These are phyloP conservation scores for Jacana jacana DNA, from an alignment of 2,113 vertebrate species.

Conservation along the genomic window DNA sequence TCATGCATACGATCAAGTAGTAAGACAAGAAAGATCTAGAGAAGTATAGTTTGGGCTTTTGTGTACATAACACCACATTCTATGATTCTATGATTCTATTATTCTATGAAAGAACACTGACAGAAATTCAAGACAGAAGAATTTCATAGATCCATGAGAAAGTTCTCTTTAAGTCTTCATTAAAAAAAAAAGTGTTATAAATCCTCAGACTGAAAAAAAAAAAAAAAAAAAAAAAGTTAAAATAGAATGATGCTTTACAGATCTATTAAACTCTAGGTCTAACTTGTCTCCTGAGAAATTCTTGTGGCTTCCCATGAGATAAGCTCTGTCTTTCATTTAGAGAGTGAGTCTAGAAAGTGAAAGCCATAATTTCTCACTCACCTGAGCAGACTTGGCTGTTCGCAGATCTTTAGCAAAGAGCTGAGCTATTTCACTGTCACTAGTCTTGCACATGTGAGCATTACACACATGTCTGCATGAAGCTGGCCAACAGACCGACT, in stretches of 20 bases:
- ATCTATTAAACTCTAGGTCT: neutral
- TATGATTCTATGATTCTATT: too few species aligned
- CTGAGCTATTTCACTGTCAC: neutral
- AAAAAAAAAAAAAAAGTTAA: neutral
- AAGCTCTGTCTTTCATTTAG: neutral
- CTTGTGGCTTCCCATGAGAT: neutral
- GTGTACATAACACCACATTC: neutral
- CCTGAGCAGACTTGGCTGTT: neutral
- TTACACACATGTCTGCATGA: neutral
- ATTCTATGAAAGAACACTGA: neutral
- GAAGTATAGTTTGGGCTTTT: neutral
- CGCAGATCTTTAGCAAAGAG: neutral
- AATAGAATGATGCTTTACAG: neutral
- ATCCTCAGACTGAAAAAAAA: neutral
- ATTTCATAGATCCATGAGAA: neutral
- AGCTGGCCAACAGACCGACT: neutral
- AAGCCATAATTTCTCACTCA: neutral
- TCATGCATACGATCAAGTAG: neutral
- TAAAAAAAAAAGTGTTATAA: neutral
- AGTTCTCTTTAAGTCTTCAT: neutral
- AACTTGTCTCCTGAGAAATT: neutral
- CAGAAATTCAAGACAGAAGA: neutral
- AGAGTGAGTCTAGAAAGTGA: neutral
- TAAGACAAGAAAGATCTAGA: neutral
- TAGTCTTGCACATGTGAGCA: neutral